Base-by-base conservation (phyloP, 2,888 invertebrate species). In the Lithophane semibrunnea region DNA sequence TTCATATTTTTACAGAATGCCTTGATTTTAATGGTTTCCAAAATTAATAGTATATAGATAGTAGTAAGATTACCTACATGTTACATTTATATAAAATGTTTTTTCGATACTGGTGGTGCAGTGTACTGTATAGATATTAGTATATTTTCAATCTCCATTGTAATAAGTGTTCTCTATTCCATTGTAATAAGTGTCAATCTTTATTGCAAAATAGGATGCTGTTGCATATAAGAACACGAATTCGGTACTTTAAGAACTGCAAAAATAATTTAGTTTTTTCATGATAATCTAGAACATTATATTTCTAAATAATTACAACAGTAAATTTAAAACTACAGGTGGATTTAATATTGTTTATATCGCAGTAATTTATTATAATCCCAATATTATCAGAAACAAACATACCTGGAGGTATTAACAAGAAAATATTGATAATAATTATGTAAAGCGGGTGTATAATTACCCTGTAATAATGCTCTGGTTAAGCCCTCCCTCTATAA, bases 381-480 rank as follows among this genome's bases (percentile, higher is more conserved):
- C 44, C 8, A 44, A 58, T 58, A 3, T 24, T 54, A n/a, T 66
- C 24, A 21, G 13, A n/a, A 56, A 37, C 29, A 56, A 63, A 37
- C 66, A 54, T 37, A 37, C 52, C 63, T 52, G 60, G 0, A 29
- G 29, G 29, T 49, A 47, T 10, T 66, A 52, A 56, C 42, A 56
- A 49, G 68, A 61, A 47, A 52, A 60, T 52, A 70, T 63, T 24
- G 10, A 44, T 56, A 54, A 44, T 70, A 58, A 66, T 73, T 71
- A 63, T 72, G 44, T 47, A 47, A 73, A 29, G 24, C 3, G 24
- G 58, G 29, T 47, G 52, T 77, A 68, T 64, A 79, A 86, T 77
- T 56, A 79, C 73, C 75, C 49, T 52, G 29, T 75, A 67, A 82
- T 85, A 75, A 69, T 75, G 13, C 54, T 47, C 49, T 42, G 49